Conservation (phyloP, 2,113 vertebrate genomes). For the Bubo blakistoni region DNA sequence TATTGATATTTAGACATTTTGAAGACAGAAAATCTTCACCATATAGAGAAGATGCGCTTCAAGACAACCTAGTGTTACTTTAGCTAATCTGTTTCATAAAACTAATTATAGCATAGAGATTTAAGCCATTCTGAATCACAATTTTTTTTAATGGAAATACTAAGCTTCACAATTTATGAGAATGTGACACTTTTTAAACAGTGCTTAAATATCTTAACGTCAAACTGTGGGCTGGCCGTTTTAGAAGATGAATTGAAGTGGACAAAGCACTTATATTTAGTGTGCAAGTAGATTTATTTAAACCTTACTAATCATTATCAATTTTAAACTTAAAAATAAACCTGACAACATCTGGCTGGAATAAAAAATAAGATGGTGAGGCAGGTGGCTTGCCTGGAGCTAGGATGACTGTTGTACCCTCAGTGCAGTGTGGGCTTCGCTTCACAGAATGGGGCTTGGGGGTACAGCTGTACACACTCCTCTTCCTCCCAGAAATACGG, state of each 20-base stretch:
- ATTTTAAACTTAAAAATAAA: background rate
- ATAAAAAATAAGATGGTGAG: background rate
- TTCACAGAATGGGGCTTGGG: no score
- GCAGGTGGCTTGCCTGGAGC: background rate
- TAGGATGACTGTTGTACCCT: background rate
- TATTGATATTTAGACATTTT: background rate
- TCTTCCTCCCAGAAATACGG: background rate
- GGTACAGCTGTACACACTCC: background rate
- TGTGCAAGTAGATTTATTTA: no score
- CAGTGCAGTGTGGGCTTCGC: background rate
- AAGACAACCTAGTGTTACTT: background rate
- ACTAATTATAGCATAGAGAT: background rate
- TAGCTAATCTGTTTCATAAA: background rate
- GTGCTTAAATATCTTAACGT: background rate
- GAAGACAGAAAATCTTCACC: background rate
- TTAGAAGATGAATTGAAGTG: background rate
- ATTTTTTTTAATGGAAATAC: background rate
- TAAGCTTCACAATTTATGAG: background rate
- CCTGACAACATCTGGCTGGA: background rate
- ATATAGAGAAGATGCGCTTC: background rate
- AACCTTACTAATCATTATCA: no score
- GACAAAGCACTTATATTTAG: background rate
- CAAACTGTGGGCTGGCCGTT: background rate
- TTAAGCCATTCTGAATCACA: background rate
- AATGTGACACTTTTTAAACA: background rate